These are phyloP conservation scores for Notocelia uddmanniana DNA, from an alignment of 2,888 invertebrate species.

Conservation along the genomic window DNA sequence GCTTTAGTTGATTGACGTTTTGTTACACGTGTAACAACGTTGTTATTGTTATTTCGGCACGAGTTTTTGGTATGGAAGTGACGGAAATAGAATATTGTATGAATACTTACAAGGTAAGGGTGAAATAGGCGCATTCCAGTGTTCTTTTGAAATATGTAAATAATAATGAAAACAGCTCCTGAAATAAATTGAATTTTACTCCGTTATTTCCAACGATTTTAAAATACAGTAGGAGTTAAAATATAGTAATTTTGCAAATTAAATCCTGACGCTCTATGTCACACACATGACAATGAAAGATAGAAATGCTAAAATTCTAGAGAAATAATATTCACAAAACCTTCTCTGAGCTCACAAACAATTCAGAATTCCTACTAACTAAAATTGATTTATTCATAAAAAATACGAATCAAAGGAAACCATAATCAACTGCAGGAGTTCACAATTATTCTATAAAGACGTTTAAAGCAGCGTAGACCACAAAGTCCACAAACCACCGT, in stretches of 20 bases:
- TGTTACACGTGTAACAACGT: constrained; percentile 38
- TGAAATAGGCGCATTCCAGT: background rate
- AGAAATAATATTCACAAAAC: background rate
- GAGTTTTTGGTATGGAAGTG: constrained; percentile 15
- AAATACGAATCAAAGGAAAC: constrained; percentile 1
- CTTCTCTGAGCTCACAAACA: background rate
- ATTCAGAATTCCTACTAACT: background rate
- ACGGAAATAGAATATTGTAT: constrained; percentile 4
- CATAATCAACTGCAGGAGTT: background rate
- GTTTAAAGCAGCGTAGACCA: constrained; percentile 38
- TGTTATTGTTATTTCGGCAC: constrained; percentile 30
- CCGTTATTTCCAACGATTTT: too few species aligned
- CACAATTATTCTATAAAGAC: constrained; percentile 15
- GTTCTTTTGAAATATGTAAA: background rate
- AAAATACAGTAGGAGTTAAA: too few species aligned
- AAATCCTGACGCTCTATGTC: background rate
- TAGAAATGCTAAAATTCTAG: background rate
- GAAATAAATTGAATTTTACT: background rate
- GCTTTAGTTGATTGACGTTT: constrained; percentile 40
- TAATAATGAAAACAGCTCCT: background rate
- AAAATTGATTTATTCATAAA: background rate
- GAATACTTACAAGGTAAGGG: background rate
- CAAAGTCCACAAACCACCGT: constrained; percentile 43
- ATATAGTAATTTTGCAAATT: background rate
- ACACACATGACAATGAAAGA: background rate